Evolutionary conservation across 1,140 invertebrate species (phyloP), one percentile per base, ranked within the genome.

Genomic region (Hydropsyche tenuis): DNA sequence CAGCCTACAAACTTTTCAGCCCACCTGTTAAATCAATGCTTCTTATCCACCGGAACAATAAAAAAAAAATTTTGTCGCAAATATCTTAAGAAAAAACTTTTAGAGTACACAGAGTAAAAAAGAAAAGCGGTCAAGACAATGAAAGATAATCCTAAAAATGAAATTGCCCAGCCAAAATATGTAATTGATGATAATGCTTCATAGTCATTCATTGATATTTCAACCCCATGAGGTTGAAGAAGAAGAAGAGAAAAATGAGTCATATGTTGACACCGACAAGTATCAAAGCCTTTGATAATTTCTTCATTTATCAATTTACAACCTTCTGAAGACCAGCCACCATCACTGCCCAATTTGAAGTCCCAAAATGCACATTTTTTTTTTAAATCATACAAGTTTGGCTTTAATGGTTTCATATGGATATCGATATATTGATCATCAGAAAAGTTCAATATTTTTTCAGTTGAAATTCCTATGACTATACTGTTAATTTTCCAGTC

Each of bases 241-340:
- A 86, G n/a, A n/a, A n/a, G 78, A 76, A 85, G 81, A 3, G 84
- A 84, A 70, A 85, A 86, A 73, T 85, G 84, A 0, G 85, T 86
- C 9, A 86, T 79, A 73, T 86, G 85, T 20, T 79, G 74, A 73
- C 84, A 85, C 25, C 82, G 77, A 74, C 85, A 86, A 11, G 80
- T 83, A 70, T 85, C 83, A 16, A 85, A 76, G 42, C 74, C 62
- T 3, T 80, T 81, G 14, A 64, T 12, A 22, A 1, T 1, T 20
- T 69, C 6, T 1, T 72, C 42, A n/a, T n/a, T n/a, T 11, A 69
- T 12, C 14, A 69, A 23, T 42, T 75, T 78, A 75, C 84, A 84
- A 63, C 84, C 82, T 3, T 82, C 80, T 42, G 79, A 77, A 1
- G 83, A 82, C 84, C 84, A 83, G 77, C 73, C 78, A 1, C 81